Conservation (phyloP, 2,888 invertebrate genomes). For the Drosophila melanosoma region DNA sequence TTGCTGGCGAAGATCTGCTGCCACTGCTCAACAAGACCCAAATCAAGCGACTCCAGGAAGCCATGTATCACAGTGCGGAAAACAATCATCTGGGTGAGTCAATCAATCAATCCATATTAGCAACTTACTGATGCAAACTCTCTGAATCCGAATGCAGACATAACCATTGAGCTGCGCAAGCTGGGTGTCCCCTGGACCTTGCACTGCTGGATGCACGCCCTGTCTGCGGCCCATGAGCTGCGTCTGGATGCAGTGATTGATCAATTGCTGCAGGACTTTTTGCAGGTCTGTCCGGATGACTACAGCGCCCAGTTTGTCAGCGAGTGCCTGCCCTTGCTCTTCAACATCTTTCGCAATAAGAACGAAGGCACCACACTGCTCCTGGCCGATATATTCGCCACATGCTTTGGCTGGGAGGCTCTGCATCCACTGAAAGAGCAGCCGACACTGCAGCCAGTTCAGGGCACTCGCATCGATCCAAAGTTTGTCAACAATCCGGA, state of each 20-base stretch:
- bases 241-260: slow-evolving; percentile 94
- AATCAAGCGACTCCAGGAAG: slow-evolving; percentile 94
- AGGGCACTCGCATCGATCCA: slow-evolving; percentile 93
- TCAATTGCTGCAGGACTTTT: slow-evolving; percentile 94
- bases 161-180: slow-evolving; percentile 94
- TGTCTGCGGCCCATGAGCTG: slow-evolving; percentile 94
- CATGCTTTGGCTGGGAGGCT: slow-evolving; percentile 94
- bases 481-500: slow-evolving; percentile 97
- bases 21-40: slow-evolving; percentile 90
- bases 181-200: slow-evolving; percentile 96
- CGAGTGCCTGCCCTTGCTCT: slow-evolving; percentile 94
- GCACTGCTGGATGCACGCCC: slow-evolving; percentile 96
- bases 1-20: slow-evolving; percentile 77
- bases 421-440: slow-evolving; percentile 91
- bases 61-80: slow-evolving; percentile 97
- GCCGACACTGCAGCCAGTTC: slow-evolving; percentile 87
- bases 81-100: slow-evolving; percentile 92
- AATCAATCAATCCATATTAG: background rate
- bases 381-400: slow-evolving; percentile 95
- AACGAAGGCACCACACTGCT: slow-evolving; percentile 95
- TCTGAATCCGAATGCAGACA: slow-evolving; percentile 86
- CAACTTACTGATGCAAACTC: background rate
- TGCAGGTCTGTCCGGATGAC: slow-evolving; percentile 95
- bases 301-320: slow-evolving; percentile 95
- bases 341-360: slow-evolving; percentile 96